Evolutionary conservation across 2,797 vertebrate genomes (phyloP), one percentile per base, ranked within the genome.

Genomic region (Chrosomus eos): DNA sequence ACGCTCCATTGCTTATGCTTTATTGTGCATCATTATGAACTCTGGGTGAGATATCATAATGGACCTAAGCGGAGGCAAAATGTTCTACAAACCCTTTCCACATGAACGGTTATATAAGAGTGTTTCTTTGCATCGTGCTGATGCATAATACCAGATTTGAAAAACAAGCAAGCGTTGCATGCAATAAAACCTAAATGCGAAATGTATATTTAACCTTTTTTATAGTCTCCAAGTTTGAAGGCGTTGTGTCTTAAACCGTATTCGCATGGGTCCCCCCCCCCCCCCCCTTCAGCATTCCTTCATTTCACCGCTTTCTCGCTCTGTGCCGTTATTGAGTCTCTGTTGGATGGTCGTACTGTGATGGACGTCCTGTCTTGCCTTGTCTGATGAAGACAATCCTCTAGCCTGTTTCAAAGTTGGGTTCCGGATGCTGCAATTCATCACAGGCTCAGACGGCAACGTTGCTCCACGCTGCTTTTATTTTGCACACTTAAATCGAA

Each of bases 351-450:
- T 38, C 21, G 16, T 40, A n/a, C 81, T 28, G 71, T 93, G 91
- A 94, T 94, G 92, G 92, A 94, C 88, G 78, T 80, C 84, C 90
- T 94, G 93, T 93, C 92, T 87, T 77, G 10, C 19, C 3, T 45
- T 70, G 91, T 91, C 87, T 93, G 93, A 93, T 94, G 92, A 92
- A 94, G 92, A 94, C 90, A 87, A 88, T 43, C 85, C 91, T 92
- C 81, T 79, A 83, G 89, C 90, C 66, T 76, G 51, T 45, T 90
- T 86, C 70, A 76, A 82, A 89, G 80, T 87, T 84, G 74, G 86
- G 89, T 86, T 73, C 89, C 89, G 90, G 90, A 89, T 89, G 87
- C 89, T 86, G 88, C 75, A 86, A 94, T 94, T 92, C 90, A 93
- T 94, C 93, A 94, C 89, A 75, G 36, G 43, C 6, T 14, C 85